Conservation (phyloP, 1,140 invertebrate genomes). For the Neuroterus valhalla region DNA sequence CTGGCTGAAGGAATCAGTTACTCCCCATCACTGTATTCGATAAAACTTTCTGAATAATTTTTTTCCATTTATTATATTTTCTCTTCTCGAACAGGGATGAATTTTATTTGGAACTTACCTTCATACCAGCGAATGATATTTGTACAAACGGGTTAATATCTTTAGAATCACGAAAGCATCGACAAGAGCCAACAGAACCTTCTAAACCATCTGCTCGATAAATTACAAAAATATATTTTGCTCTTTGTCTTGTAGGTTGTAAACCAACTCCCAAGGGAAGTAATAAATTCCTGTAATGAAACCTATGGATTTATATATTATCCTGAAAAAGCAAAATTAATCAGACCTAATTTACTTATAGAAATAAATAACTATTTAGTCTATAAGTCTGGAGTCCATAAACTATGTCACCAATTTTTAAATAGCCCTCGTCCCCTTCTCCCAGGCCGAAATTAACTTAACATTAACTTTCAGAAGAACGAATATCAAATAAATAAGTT, state of each 20-base stretch:
- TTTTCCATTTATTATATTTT: background rate
- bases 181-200: conserved; percentile 69
- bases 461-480: no score
- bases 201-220: conserved; percentile 82
- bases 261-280: conserved; percentile 79
- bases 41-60: background rate
- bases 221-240: conserved; percentile 79
- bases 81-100: conserved; percentile 1
- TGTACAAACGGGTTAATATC: conserved; percentile 80
- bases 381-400: no score
- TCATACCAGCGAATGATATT: conserved; percentile 80
- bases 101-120: conserved; percentile 72
- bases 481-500: no score
- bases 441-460: no score
- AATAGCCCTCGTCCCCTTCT: no score
- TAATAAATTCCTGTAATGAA: conserved; percentile 80
- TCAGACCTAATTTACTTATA: no score
- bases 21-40: no score
- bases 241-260: conserved; percentile 76
- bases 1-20: no score
- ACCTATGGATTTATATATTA: conserved; percentile 39
- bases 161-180: conserved; percentile 71
- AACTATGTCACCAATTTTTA: no score
- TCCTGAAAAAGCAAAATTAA: background rate
- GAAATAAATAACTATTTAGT: no score